Evolutionary conservation across 2,797 vertebrate species (phyloP), one percentile per base, ranked within the genome.

Genomic region (Chromobotia macracanthus): DNA sequence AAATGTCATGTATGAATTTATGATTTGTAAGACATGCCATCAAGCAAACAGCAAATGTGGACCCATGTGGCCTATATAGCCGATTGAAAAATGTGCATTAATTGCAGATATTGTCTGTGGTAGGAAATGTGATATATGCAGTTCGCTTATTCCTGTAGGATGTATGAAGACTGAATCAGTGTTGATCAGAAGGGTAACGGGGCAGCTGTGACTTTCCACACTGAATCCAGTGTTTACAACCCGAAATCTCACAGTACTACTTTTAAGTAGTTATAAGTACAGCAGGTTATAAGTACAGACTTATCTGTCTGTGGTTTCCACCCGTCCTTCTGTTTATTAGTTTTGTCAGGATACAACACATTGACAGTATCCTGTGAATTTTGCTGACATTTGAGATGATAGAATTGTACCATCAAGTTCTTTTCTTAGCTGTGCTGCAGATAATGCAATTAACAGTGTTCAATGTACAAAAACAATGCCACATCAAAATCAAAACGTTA

Each of bases 401-500:
- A 64, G 82, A 83, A 81, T 85, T 82, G 82, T 85, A 87, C 83
- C 81, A 85, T 91, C 83, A 89, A 84, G 84, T 88, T 82, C 19
- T 35, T 55, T 38, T 72, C n/a, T n/a, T 66, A 21, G 19, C 35
- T 44, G 51, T 31, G 41, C 50, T 72, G 18, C 35, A 19, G 46
- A 44, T 61, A 15, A 65, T 69, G 75, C 66, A 56, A 25, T 67
- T 38, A 60, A 56, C 56, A 80, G 64, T 63, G 65, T 77, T 75
- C 60, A 65, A 66, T 81, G 73, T 76, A 31, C 15, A 69, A 66
- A 87, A 83, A 87, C 5, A 51, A 5, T 28, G 15, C 9, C 21
- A 44, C 10, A 0, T 50, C 53, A 28, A 85, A 87, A 77, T 83
- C 5, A 84, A 87, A 77, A 84, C n/a, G 90, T 85, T 91, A 46